A percentile compares a stretch with the other conserved stretches of the same genome.
Evolutionary conservation across 1,140 invertebrate genomes (phyloP).

Genomic region (Drosophila elegans): DNA sequence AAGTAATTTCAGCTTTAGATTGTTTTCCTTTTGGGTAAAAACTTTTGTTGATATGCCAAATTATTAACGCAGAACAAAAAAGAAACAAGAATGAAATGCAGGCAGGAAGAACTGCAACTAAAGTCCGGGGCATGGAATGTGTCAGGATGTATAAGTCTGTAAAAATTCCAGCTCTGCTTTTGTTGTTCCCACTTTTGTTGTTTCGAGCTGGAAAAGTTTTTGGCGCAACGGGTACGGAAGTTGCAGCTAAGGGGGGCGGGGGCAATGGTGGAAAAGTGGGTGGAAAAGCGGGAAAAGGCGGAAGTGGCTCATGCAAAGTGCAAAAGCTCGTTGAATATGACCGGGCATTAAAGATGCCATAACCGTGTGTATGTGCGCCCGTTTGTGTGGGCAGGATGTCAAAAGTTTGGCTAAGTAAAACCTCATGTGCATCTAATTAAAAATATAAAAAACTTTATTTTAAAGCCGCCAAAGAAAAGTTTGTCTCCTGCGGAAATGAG

Average conservation of each 20-base stretch:
- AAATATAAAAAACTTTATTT: conserved; percentile 83
- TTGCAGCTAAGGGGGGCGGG: conserved; percentile 36
- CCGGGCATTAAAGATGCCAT: conserved; percentile 76
- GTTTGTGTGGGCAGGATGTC: conserved; percentile 47
- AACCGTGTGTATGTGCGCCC: conserved; percentile 39
- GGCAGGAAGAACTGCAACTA: conserved; percentile 41
- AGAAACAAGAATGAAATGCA: conserved; percentile 9
- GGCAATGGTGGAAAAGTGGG: neutral
- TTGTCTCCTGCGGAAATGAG: conserved; percentile 72
- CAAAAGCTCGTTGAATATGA: conserved; percentile 59
- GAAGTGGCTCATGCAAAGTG: conserved; percentile 47
- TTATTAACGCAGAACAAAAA: conserved; percentile 52
- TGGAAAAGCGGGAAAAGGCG: neutral
- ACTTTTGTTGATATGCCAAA: conserved; percentile 66
- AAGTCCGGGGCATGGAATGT: conserved; percentile 45
- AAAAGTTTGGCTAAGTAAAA: conserved; percentile 79
- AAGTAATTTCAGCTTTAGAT: conserved; percentile 42
- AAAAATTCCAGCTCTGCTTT: conserved; percentile 61
- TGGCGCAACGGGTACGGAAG: conserved; percentile 74
- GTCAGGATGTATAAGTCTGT: conserved; percentile 72
- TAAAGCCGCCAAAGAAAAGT: conserved; percentile 81
- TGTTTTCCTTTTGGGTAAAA: conserved; percentile 44
- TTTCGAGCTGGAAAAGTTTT: conserved; percentile 59
- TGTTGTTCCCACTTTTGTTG: conserved; percentile 37
- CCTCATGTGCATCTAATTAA: conserved; percentile 83